Conservation (phyloP, 2,888 invertebrate species). For the Phortica magna region DNA sequence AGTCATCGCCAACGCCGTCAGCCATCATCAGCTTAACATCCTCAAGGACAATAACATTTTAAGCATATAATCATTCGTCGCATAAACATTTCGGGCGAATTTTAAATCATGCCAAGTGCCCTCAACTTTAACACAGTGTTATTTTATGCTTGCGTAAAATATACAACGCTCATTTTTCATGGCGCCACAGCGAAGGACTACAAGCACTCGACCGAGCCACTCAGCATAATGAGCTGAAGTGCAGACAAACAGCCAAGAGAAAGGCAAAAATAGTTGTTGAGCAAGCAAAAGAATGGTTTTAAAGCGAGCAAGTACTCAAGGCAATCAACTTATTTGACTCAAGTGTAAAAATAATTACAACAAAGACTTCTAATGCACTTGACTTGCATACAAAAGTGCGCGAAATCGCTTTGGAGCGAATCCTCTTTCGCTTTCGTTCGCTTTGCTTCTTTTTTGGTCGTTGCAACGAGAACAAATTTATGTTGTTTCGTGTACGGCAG, state of each 20-base stretch:
- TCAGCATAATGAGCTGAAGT: neutral
- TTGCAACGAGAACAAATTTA: constrained; percentile 23
- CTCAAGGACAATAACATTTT: no score
- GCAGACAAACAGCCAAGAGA: neutral
- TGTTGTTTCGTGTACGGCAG: constrained; percentile 38
- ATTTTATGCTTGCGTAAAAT: neutral
- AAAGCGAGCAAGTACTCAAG: constrained; percentile 31
- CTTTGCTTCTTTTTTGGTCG: constrained; percentile 23
- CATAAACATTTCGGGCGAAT: neutral
- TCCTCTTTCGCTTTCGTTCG: neutral
- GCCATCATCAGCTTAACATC: no score
- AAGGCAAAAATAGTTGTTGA: neutral
- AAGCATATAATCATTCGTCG: neutral
- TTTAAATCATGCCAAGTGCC: constrained; percentile 10
- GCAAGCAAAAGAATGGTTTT: neutral
- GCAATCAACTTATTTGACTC: constrained; percentile 43
- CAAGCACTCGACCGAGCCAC: neutral
- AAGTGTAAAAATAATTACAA: constrained; percentile 51
- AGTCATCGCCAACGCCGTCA: neutral
- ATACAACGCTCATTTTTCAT: neutral
- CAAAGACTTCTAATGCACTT: constrained; percentile 25
- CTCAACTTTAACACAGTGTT: neutral
- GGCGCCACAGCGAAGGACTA: neutral
- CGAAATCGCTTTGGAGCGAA: neutral
- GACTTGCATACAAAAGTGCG: constrained; percentile 22